Conservation (phyloP, 2,888 invertebrate genomes). For the Hirudinaria manillensis region DNA sequence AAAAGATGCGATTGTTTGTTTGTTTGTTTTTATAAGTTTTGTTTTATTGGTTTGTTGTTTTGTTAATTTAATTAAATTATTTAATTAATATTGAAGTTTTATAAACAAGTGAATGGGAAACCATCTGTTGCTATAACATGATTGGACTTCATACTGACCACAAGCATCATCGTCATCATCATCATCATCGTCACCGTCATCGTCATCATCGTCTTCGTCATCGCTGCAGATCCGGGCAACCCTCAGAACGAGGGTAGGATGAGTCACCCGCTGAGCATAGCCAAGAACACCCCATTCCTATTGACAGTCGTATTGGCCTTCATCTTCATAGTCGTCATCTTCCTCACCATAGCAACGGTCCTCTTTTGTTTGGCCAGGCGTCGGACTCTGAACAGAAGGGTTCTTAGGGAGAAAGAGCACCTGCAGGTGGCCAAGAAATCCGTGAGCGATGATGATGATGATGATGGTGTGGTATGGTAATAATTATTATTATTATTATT, state of each 20-base stretch:
- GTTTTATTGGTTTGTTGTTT: not conserved
- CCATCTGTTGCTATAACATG: too few relatives aligned
- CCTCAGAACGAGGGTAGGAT: not conserved
- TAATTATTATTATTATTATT: not conserved
- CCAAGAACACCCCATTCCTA: slow-evolving; percentile 18
- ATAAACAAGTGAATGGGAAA: too few relatives aligned
- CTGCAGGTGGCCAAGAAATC: slow-evolving; percentile 11
- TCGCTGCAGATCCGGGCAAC: not conserved
- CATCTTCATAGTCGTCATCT: slow-evolving; percentile 20
- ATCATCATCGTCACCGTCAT: not conserved
- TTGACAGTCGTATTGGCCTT: slow-evolving; percentile 1
- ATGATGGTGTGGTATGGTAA: not conserved
- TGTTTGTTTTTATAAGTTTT: not conserved
- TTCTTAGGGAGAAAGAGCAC: not conserved
- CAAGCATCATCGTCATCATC: not conserved
- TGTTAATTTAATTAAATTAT: not conserved
- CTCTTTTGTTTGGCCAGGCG: slow-evolving; percentile 6
- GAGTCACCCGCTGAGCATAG: not conserved
- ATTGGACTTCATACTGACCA: too few relatives aligned
- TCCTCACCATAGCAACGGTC: slow-evolving; percentile 18
- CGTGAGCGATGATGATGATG: not conserved
- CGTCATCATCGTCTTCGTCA: not conserved
- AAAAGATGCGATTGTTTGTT: not conserved
- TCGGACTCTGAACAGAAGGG: not conserved
- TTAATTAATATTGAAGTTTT: not conserved